Conservation (phyloP, 2,888 invertebrate species). For the Autographa gamma region DNA sequence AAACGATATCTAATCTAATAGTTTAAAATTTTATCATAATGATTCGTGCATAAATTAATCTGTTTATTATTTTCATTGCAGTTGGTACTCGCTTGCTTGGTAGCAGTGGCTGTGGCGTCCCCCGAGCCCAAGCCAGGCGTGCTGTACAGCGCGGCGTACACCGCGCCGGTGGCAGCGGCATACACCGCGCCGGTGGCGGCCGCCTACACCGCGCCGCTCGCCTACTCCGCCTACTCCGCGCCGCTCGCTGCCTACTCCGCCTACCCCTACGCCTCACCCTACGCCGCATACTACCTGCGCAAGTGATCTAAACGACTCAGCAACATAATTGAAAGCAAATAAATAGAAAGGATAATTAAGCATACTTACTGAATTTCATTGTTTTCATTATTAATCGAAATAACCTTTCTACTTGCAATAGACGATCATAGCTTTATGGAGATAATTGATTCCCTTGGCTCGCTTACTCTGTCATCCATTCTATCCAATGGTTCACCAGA, state of each 20-base stretch:
- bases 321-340: slow-evolving; percentile 3
- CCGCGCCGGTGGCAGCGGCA: slow-evolving; percentile 69
- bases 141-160: slow-evolving; percentile 70
- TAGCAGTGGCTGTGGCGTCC: slow-evolving; percentile 84
- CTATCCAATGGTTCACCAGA: too few relatives aligned
- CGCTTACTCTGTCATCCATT: too few relatives aligned
- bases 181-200: slow-evolving; percentile 71
- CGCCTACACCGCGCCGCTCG: slow-evolving; percentile 71
- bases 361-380: not conserved
- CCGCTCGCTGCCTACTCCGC: slow-evolving; percentile 66
- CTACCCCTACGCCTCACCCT: slow-evolving; percentile 68
- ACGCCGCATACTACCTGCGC: slow-evolving; percentile 48
- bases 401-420: too few relatives aligned
- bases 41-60: not conserved
- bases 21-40: not conserved
- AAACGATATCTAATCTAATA: too few relatives aligned
- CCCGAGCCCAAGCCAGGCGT: slow-evolving; percentile 72
- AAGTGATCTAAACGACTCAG: slow-evolving; percentile 14
- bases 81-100: slow-evolving; percentile 83
- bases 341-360: not conserved
- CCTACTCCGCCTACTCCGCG: slow-evolving; percentile 56
- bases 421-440: too few relatives aligned
- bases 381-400: too few relatives aligned
- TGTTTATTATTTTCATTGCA: slow-evolving; percentile 63
- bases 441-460: too few relatives aligned